Evolutionary conservation across 2,113 vertebrate genomes (phyloP), one percentile per base, ranked within the genome.

Genomic region (Rutilus rutilus): DNA sequence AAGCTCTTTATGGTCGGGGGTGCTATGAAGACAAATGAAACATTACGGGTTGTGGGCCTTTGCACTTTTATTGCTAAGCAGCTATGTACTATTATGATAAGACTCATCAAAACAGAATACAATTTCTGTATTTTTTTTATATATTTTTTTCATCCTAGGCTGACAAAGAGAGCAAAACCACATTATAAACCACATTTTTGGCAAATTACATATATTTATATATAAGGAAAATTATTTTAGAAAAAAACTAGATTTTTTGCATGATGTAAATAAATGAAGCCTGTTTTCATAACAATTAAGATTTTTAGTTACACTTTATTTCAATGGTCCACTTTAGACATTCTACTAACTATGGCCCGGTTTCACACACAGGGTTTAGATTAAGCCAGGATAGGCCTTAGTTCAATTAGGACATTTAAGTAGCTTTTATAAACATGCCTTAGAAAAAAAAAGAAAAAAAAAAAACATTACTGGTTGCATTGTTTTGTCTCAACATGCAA

Each of bases 21-120:
- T 87, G 90, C 86, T 80, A 85, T 89, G 87, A 89, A 91, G 88
- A 87, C 23, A 36, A 80, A 86, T 87, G 83, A 78, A 86, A 87
- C 87, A 85, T 87, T 60, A 42, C 5, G 45, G 86, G 86, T 84
- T 54, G 47, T 83, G 47, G 23, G 45, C 42, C 82, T 27, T 9
- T 85, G 85, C 47, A 25, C 36, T 52, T 88, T 91, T 82, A 82
- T 69, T 30, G 45, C 42, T 8, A 45, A 62, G 25, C 45, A 69
- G 62, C 42, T 52, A 50, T 67, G 21, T 69, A 50, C 5, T 67
- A 30, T 67, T 62, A 52, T 50, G 78, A 81, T 81, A 65, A 81
- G 78, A 42, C 60, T 65, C 78, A 47, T 64, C 57, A 62, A 81
- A 47, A 78, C 19, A 23, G 12, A 25, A 25, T 19, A 12, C 17